Conservation (phyloP, 1,140 invertebrate species). For the Teleogryllus occipitalis region DNA sequence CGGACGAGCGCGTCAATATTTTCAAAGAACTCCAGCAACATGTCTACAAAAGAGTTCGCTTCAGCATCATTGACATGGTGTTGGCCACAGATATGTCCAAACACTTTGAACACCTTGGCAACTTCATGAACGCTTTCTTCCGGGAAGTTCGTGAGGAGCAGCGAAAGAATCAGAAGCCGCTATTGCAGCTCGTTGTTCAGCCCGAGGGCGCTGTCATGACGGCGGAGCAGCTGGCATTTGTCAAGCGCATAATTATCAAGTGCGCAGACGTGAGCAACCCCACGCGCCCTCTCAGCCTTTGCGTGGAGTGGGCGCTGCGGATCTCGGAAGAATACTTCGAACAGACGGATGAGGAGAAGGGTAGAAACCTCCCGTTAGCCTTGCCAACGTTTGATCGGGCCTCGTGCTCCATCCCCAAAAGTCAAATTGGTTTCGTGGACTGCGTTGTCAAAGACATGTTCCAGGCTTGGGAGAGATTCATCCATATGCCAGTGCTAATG, state of each 20-base stretch:
- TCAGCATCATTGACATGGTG: constrained; percentile 89
- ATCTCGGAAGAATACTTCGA: constrained; percentile 86
- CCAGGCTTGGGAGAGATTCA: constrained; percentile 91
- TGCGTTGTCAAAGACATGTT: constrained; percentile 96
- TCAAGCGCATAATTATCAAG: constrained; percentile 94
- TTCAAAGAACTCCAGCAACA: constrained; percentile 84
- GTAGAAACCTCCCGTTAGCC: constrained; percentile 73
- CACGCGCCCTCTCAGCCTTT: constrained; percentile 69
- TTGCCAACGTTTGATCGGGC: constrained; percentile 94
- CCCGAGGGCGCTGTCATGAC: not conserved
- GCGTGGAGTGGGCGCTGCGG: constrained; percentile 83
- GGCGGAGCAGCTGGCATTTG: constrained; percentile 70
- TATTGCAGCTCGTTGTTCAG: no score
- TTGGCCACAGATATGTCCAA: constrained; percentile 95
- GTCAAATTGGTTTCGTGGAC: constrained; percentile 93
- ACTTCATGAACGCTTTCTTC: constrained; percentile 82
- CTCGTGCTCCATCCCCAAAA: constrained; percentile 90
- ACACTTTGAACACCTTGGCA: constrained; percentile 91
- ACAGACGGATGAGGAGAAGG: constrained; percentile 89
- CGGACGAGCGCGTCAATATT: constrained; percentile 83
- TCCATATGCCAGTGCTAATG: constrained; percentile 85
- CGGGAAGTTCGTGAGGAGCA: constrained; percentile 35
- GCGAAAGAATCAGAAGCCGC: no score
- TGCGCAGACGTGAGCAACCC: constrained; percentile 97
- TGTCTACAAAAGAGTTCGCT: constrained; percentile 65